Conservation (phyloP, 2,113 vertebrate genomes). For the Tenrec ecaudatus region DNA sequence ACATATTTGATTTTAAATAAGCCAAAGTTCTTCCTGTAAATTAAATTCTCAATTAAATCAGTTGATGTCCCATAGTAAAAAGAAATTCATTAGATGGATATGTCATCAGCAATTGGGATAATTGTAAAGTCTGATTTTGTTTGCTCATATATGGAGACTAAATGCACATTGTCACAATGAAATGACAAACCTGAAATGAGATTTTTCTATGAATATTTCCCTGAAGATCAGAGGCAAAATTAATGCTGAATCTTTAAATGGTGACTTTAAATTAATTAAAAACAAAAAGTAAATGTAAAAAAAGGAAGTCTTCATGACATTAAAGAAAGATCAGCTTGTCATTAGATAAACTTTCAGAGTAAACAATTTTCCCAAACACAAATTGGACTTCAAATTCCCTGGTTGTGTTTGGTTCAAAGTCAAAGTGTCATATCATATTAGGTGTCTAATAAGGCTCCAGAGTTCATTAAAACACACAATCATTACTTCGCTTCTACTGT, state of each 20-base stretch:
- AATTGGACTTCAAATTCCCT: constrained; percentile 65
- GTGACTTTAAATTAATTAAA: constrained; percentile 77
- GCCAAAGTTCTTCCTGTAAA: neutral
- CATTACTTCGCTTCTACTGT: constrained; percentile 67
- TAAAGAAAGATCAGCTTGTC: constrained; percentile 62
- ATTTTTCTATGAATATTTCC: constrained; percentile 70
- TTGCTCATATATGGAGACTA: neutral
- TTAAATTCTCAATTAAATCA: constrained; percentile 73
- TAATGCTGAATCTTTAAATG: constrained; percentile 71
- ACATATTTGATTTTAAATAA: neutral
- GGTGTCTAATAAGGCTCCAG: constrained; percentile 68
- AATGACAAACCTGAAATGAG: constrained; percentile 4
- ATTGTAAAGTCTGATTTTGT: neutral
- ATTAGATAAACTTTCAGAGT: constrained; percentile 62
- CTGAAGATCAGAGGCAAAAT: constrained; percentile 61
- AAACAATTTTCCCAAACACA: constrained; percentile 56
- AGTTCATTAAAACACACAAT: constrained; percentile 79
- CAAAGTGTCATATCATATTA: constrained; percentile 78
- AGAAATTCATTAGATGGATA: constrained; percentile 34
- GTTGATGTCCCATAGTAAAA: constrained; percentile 20
- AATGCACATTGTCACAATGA: neutral
- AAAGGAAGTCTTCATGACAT: constrained; percentile 42
- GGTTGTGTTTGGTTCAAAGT: constrained; percentile 70
- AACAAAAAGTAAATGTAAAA: constrained; percentile 43
- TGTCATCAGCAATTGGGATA: constrained; percentile 25